phyloP scores from a whole-genome alignment of 2,888 invertebrate genomes.

The Cantharis nigra region DNA sequence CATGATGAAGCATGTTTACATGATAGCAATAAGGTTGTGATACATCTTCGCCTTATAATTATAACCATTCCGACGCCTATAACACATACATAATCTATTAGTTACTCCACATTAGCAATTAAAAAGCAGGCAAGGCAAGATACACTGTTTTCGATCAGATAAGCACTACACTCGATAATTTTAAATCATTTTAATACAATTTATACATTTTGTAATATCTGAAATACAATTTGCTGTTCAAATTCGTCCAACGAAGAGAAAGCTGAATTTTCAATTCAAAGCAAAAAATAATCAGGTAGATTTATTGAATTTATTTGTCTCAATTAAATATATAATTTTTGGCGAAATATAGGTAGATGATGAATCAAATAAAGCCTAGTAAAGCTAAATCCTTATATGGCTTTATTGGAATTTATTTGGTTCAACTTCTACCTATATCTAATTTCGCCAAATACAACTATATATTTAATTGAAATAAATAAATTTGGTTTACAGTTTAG shows the following conservation, averaged over 20 bases:
- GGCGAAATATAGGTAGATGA: too few relatives aligned
- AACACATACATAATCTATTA: slow-evolving; percentile 21
- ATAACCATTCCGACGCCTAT: slow-evolving; percentile 37
- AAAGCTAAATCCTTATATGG: too few relatives aligned
- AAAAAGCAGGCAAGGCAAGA: slow-evolving; percentile 2
- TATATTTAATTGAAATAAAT: too few relatives aligned
- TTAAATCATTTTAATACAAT: not conserved
- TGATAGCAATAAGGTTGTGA: slow-evolving; percentile 42
- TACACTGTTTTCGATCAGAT: not conserved
- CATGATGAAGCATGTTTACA: slow-evolving; percentile 40
- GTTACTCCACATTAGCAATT: slow-evolving; percentile 15
- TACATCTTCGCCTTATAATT: slow-evolving; percentile 41
- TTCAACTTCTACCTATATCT: too few relatives aligned
- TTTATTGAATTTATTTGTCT: too few relatives aligned
- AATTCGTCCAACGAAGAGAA: not conserved
- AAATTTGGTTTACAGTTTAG: too few relatives aligned
- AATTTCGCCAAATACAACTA: too few relatives aligned
- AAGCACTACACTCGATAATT: not conserved
- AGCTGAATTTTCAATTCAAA: not conserved
- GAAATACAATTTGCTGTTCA: not conserved
- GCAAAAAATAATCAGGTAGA: too few relatives aligned
- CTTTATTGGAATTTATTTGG: too few relatives aligned
- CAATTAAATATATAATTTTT: too few relatives aligned
- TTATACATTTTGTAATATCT: not conserved
- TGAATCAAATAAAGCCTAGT: too few relatives aligned